Percentiles rank a stretch among this genome's conserved stretches.
Evolutionary conservation across 2,113 vertebrate genomes (phyloP).

Genomic region (Vimba vimba): DNA sequence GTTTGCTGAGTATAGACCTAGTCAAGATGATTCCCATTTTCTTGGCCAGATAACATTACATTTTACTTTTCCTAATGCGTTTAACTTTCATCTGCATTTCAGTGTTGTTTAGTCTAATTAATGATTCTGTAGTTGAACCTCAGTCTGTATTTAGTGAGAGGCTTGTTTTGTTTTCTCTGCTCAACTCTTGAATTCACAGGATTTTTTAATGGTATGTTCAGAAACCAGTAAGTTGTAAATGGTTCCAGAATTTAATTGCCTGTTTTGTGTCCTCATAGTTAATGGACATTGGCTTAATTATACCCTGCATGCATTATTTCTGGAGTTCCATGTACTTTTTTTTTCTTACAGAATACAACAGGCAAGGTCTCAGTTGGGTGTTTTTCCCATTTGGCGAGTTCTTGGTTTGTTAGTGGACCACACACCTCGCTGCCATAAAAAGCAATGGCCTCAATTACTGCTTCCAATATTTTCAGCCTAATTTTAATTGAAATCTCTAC

Average conservation of each 20-base stretch:
- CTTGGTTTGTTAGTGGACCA: constrained; percentile 31
- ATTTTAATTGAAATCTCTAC: constrained; percentile 31
- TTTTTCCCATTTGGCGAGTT: constrained; percentile 39
- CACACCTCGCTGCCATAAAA: constrained; percentile 27
- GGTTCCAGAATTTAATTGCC: constrained; percentile 23
- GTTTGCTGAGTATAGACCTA: not conserved
- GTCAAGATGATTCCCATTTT: constrained; percentile 2
- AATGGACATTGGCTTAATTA: constrained; percentile 16
- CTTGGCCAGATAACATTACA: not conserved
- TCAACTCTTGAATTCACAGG: not conserved
- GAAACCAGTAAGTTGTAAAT: not conserved
- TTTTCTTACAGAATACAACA: not conserved
- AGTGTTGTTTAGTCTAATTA: not conserved
- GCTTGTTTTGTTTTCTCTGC: not conserved
- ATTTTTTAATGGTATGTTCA: not conserved
- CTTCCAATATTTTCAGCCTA: constrained; percentile 34
- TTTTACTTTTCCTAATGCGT: not conserved
- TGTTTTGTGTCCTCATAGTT: constrained; percentile 1
- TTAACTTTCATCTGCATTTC: not conserved
- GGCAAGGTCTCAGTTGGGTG: constrained; percentile 37
- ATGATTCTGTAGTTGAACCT: not conserved
- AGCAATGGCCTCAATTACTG: constrained; percentile 36
- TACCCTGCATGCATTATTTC: not conserved
- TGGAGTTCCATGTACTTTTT: not conserved
- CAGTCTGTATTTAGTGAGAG: not conserved